Base-by-base conservation (phyloP, 1,140 invertebrate species). In the Acyrthosiphon pisum region DNA sequence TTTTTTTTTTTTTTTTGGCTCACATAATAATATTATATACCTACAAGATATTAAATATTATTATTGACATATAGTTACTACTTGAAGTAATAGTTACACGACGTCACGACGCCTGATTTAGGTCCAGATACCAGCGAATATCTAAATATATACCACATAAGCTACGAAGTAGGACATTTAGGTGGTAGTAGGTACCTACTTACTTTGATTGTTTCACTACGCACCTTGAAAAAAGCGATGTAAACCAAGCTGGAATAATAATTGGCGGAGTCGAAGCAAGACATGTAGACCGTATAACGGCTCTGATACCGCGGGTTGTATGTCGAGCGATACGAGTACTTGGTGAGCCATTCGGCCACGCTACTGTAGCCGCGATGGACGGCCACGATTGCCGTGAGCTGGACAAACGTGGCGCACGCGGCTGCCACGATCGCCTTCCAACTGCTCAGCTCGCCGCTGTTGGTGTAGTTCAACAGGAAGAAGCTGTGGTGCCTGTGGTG, bases 211-310 rank as follows among this genome's bases (percentile, higher is more conserved):
- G 18, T 83, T 83, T 37, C 20, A 35, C 35, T 35, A 30, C 46
- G 50, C n/a, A 98, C 98, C 96, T 99, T 99, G 95, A 99, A 99
- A 95, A 99, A 99, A 0, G 98, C 98, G 90, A 99, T 99, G 95
- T 99, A 99, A 91, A 99, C 98, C 3, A 99, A 96, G 0, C 98
- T 99, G 1, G 98, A 98, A 94, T 99, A 99, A 95, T 98, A 99
- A 95, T 99, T 99, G 96, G 99, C 98, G 95, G 99, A 99, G 95
- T 99, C 98, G 95, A 99, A 99, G 89, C 99, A 96, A 95, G 99
- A 99, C 96, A 99, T 99, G 95, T 99, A 99, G 94, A 99, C 98
- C 0, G 98, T 99, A 95, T 98, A 99, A 2, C 98, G 98, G 94
- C 99, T 97, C 95, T 99, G 99, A 95, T 99, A 99, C n/a, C 26